Percentiles rank a stretch among this genome's conserved stretches.
phyloP scores from a whole-genome alignment of 2,888 invertebrate genomes.

The Scaptomyza tumidula region DNA sequence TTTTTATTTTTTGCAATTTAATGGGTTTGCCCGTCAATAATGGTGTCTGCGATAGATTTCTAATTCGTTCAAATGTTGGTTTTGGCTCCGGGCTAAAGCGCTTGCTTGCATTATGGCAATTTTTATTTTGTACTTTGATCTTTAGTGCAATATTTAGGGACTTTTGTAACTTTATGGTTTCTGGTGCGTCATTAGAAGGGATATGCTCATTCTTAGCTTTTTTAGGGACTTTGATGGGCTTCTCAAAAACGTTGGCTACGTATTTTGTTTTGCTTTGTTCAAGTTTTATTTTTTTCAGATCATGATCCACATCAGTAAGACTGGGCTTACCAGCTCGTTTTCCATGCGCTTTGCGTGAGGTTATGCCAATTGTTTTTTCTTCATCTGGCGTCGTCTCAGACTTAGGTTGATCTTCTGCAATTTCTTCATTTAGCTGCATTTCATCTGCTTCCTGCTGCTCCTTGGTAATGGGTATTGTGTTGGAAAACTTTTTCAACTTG shows the following conservation, averaged over 20 bases:
- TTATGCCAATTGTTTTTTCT: slow-evolving; percentile 51
- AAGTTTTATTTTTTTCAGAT: slow-evolving; percentile 82
- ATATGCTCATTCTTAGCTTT: slow-evolving; percentile 36
- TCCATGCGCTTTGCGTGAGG: slow-evolving; percentile 57
- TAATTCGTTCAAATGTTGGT: background rate
- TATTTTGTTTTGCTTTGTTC: slow-evolving; percentile 81
- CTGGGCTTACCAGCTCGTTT: slow-evolving; percentile 83
- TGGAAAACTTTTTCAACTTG: slow-evolving; percentile 98
- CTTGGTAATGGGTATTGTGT: slow-evolving; percentile 87
- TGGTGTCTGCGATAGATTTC: too few species aligned
- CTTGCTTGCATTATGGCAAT: background rate
- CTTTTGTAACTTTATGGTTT: slow-evolving; percentile 11
- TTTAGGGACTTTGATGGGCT: slow-evolving; percentile 78
- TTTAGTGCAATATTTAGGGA: background rate
- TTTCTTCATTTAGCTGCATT: slow-evolving; percentile 78
- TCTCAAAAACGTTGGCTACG: slow-evolving; percentile 83
- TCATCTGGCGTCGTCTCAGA: slow-evolving; percentile 43
- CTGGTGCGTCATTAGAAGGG: background rate
- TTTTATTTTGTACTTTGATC: background rate
- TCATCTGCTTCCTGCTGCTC: slow-evolving; percentile 84
- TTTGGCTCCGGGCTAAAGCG: background rate
- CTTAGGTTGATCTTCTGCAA: slow-evolving; percentile 51
- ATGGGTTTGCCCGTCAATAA: too few species aligned
- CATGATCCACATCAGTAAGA: slow-evolving; percentile 75
- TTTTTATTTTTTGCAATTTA: too few species aligned